Percentiles rank a stretch among this genome's conserved stretches.
Evolutionary conservation across 2,888 invertebrate genomes (phyloP).

Genomic region (Orchestes rusci): DNA sequence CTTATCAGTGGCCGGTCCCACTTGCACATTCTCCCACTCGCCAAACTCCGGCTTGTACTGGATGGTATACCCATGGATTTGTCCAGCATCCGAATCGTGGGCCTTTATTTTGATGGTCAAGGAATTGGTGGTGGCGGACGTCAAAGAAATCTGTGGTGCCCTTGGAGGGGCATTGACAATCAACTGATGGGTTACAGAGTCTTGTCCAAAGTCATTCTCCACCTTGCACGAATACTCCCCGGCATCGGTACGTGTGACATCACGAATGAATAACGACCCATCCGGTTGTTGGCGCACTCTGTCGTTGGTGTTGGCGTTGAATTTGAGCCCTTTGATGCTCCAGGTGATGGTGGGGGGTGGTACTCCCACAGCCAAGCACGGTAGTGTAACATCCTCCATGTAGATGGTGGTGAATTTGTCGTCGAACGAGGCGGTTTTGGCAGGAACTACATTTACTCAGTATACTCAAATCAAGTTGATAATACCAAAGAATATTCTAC

Average conservation of each 20-base stretch:
- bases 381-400: slow-evolving; percentile 85
- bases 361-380: slow-evolving; percentile 86
- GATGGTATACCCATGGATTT: slow-evolving; percentile 86
- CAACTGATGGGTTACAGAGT: slow-evolving; percentile 83
- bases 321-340: slow-evolving; percentile 76
- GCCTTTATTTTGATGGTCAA: slow-evolving; percentile 66
- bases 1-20: slow-evolving; percentile 62
- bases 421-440: slow-evolving; percentile 92
- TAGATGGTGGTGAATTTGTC: slow-evolving; percentile 88
- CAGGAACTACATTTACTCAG: slow-evolving; percentile 73
- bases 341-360: slow-evolving; percentile 85
- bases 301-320: slow-evolving; percentile 73
- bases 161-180: slow-evolving; percentile 76
- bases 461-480: too few species aligned
- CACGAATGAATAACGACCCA: slow-evolving; percentile 84
- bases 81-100: slow-evolving; percentile 72
- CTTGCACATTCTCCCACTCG: slow-evolving; percentile 84
- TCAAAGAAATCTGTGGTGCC: slow-evolving; percentile 54
- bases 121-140: slow-evolving; percentile 68
- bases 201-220: slow-evolving; percentile 87
- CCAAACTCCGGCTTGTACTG: slow-evolving; percentile 93
- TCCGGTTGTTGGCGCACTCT: slow-evolving; percentile 79
- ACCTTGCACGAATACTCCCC: slow-evolving; percentile 93
- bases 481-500: too few species aligned
- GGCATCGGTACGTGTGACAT: slow-evolving; percentile 82